phyloP scores from a whole-genome alignment of 2,888 invertebrate genomes.

The Enoplolaimus lenunculus region DNA sequence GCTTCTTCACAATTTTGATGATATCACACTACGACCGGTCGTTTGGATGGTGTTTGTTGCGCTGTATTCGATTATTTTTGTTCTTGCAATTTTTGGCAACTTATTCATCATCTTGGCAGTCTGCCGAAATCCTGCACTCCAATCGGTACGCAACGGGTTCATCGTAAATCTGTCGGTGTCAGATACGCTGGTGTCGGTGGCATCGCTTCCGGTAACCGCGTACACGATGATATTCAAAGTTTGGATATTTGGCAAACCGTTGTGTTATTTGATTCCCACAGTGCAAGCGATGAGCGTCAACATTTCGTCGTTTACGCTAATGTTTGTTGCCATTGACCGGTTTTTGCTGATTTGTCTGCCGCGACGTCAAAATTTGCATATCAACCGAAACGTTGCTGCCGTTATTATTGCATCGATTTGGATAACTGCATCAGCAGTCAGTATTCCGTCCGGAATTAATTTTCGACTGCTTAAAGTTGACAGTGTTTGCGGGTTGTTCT shows the following conservation, averaged over 20 bases:
- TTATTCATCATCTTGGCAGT: slow-evolving; percentile 1
- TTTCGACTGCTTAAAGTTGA: not conserved
- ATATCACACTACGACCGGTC: not conserved
- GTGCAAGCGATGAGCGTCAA: slow-evolving; percentile 16
- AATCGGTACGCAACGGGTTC: slow-evolving; percentile 9
- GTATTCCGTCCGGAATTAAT: slow-evolving; percentile 12
- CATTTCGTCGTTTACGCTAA: slow-evolving; percentile 17
- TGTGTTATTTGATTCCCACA: slow-evolving; percentile 9
- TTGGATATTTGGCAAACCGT: slow-evolving; percentile 11
- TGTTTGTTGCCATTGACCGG: slow-evolving; percentile 11
- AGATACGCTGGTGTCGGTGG: not conserved
- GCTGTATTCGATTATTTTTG: slow-evolving; percentile 11
- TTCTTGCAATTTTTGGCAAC: slow-evolving; percentile 1
- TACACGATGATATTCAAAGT: slow-evolving; percentile 12
- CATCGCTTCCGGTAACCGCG: slow-evolving; percentile 7
- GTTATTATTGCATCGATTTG: slow-evolving; percentile 8
- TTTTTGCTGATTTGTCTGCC: slow-evolving; percentile 7
- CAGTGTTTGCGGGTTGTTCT: slow-evolving; percentile 10
- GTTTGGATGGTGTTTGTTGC: not conserved
- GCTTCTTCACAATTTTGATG: not conserved
- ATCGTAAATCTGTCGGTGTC: slow-evolving; percentile 10
- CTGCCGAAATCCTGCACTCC: not conserved
- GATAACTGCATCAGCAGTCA: slow-evolving; percentile 1
- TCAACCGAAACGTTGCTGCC: not conserved
- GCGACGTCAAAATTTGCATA: not conserved